A percentile compares a stretch with the other conserved stretches of the same genome.
Evolutionary conservation across 92 coral and sea anemone species (phyloP).

Genomic region (Blastomussa wellsi): DNA sequence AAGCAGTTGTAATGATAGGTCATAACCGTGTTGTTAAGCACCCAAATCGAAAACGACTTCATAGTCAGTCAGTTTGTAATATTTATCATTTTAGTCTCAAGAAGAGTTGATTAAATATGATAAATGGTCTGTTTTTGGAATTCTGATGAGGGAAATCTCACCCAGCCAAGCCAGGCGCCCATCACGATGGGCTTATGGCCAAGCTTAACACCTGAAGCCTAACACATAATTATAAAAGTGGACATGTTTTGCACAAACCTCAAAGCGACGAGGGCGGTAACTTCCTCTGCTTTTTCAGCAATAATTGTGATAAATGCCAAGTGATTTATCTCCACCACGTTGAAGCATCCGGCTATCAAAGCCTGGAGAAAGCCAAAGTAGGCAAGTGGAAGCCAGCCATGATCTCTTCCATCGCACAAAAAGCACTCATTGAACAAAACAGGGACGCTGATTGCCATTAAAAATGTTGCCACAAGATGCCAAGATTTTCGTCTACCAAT

Average conservation of each 20-base stretch:
- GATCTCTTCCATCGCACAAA: constrained; percentile 31
- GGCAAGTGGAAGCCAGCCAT: constrained; percentile 34
- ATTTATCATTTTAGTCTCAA: too few species aligned
- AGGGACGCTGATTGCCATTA: constrained; percentile 44
- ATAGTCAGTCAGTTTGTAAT: too few species aligned
- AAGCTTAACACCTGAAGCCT: too few species aligned
- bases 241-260: constrained; percentile 28
- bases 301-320: constrained; percentile 55
- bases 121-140: too few species aligned
- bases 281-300: constrained; percentile 39
- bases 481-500: constrained; percentile 67
- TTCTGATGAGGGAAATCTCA: too few species aligned
- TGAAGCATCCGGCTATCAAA: constrained; percentile 38
- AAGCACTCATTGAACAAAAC: constrained; percentile 60
- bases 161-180: not conserved
- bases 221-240: not conserved
- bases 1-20: too few species aligned
- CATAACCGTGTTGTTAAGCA: too few species aligned
- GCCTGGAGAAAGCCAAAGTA: constrained; percentile 24
- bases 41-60: too few species aligned
- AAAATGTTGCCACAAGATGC: constrained; percentile 58
- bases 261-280: constrained; percentile 50
- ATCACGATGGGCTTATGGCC: too few species aligned
- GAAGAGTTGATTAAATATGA: too few species aligned
- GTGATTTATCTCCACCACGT: constrained; percentile 59